Evolutionary conservation across 2,797 vertebrate species (phyloP).

Genomic region (Rhynchotus rufescens): DNA sequence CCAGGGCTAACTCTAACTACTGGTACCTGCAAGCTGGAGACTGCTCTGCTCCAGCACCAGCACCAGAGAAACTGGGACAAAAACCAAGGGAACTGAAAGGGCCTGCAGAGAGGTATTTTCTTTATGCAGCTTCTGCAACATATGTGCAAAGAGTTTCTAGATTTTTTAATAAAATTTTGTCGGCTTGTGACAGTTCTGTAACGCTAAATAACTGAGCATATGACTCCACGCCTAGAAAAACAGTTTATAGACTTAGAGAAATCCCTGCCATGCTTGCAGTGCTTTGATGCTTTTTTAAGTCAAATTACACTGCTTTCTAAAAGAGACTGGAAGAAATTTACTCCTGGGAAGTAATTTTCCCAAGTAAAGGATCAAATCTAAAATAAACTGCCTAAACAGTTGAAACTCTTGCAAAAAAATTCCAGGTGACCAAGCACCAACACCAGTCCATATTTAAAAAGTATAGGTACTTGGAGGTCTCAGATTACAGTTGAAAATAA

Average conservation of each 20-base stretch:
- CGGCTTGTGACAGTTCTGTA: conserved; percentile 6
- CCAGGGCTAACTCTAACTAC: background rate
- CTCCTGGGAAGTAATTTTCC: background rate
- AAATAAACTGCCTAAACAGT: background rate
- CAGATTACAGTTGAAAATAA: background rate
- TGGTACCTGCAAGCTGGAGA: background rate
- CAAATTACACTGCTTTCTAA: background rate
- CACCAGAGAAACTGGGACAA: background rate
- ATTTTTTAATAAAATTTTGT: background rate
- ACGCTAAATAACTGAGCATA: background rate
- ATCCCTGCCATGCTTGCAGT: background rate
- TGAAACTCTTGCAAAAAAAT: background rate
- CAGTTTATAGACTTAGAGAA: background rate
- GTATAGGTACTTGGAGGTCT: background rate
- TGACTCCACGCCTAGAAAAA: background rate
- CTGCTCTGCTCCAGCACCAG: background rate
- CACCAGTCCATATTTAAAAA: background rate
- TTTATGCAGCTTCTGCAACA: background rate
- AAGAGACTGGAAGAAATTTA: background rate
- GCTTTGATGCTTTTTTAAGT: background rate
- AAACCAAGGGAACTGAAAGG: background rate
- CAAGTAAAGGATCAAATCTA: background rate
- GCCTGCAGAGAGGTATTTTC: background rate
- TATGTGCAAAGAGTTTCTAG: accelerated
- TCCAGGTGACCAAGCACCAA: background rate